These are phyloP conservation scores for Ectropis grisescens DNA, from an alignment of 1,140 invertebrate species.

Conservation along the genomic window DNA sequence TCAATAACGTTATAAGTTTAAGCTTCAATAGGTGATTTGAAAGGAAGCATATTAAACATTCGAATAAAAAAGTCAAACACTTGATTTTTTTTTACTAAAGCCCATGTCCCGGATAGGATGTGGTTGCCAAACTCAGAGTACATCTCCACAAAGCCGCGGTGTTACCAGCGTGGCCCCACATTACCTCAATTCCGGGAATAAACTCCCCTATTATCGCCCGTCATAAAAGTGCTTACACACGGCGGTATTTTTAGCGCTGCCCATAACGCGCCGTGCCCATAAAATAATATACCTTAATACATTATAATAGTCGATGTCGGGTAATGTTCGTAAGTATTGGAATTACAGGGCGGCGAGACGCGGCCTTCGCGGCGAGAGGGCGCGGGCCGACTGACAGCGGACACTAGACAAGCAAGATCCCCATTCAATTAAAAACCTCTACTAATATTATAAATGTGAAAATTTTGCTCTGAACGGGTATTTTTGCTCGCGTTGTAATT, in stretches of 20 bases:
- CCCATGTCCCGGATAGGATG: too few species aligned
- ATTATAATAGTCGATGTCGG: slow-evolving; percentile 66
- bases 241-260: slow-evolving; percentile 46
- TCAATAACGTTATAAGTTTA: too few species aligned
- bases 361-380: slow-evolving; percentile 30
- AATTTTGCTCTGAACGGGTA: background rate
- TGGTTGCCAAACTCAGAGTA: too few species aligned
- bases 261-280: slow-evolving; percentile 48
- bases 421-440: background rate
- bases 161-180: too few species aligned
- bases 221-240: slow-evolving; percentile 31
- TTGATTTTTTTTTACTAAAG: too few species aligned
- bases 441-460: background rate
- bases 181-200: too few species aligned
- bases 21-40: too few species aligned
- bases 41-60: too few species aligned
- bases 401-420: background rate
- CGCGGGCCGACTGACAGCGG: background rate
- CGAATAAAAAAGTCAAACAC: too few species aligned
- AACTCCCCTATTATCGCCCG: too few species aligned
- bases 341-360: slow-evolving; percentile 63
- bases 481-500: background rate
- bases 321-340: slow-evolving; percentile 67
- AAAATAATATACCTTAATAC: slow-evolving; percentile 70
- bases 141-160: too few species aligned